A percentile compares a stretch with the other conserved stretches of the same genome.
Conservation (phyloP, 2,797 vertebrate species). For the Pristis pectinata region DNA sequence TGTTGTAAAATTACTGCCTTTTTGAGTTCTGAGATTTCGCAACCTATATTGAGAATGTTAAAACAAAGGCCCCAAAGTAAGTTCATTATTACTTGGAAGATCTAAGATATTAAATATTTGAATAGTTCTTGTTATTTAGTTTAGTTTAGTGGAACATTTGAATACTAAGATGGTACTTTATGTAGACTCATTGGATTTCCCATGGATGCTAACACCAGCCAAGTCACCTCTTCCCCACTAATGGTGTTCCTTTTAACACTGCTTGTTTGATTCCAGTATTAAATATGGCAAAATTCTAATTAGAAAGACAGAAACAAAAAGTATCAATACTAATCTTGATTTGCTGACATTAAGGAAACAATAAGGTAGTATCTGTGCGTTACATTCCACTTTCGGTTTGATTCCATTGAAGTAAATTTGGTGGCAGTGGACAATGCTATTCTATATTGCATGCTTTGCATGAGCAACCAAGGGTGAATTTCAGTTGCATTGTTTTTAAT, state of each 20-base stretch:
- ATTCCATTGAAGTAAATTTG: too few species aligned
- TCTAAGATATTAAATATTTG: not conserved
- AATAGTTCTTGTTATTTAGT: not conserved
- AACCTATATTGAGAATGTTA: not conserved
- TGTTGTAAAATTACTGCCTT: not conserved
- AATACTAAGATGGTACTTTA: not conserved
- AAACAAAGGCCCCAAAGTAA: not conserved
- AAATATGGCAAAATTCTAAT: not conserved
- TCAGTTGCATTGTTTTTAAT: not conserved
- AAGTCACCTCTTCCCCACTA: too few species aligned
- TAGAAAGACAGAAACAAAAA: not conserved
- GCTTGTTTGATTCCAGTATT: not conserved
- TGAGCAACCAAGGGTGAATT: too few species aligned
- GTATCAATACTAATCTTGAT: not conserved
- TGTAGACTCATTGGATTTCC: not conserved
- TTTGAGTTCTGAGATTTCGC: not conserved
- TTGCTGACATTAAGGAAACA: too few species aligned
- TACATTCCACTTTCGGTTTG: too few species aligned
- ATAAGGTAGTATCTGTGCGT: too few species aligned
- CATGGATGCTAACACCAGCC: not conserved
- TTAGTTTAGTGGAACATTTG: not conserved
- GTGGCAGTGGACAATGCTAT: too few species aligned
- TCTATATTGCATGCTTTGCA: too few species aligned
- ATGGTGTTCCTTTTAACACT: too few species aligned
- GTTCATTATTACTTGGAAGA: not conserved